Evolutionary conservation across 2,888 invertebrate species (phyloP).

Genomic region (Orchesella flavescens): DNA sequence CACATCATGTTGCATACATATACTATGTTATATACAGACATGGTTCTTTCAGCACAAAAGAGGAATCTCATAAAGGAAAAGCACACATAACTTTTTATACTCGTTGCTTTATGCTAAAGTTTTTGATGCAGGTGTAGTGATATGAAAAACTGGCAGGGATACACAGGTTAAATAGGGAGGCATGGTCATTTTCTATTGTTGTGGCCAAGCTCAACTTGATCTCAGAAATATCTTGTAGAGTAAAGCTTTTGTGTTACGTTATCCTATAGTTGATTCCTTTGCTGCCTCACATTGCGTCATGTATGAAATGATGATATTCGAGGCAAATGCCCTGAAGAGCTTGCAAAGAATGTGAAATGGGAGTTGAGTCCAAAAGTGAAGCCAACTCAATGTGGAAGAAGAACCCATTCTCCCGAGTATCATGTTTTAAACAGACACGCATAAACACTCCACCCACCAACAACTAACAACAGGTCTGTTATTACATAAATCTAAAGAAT

Average conservation of each 20-base stretch:
- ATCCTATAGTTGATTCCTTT: no score
- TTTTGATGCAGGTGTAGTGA: not conserved
- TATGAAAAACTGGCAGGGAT: no score
- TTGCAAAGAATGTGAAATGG: constrained; percentile 1
- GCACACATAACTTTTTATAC: not conserved
- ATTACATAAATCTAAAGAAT: not conserved
- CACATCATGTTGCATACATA: no score
- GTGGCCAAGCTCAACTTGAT: no score
- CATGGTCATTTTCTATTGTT: no score
- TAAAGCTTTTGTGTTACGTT: no score
- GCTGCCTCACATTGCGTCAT: not conserved
- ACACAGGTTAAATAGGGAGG: no score
- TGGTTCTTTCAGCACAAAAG: not conserved
- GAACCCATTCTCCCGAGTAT: not conserved
- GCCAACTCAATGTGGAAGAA: constrained; percentile 1
- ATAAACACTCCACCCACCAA: constrained; percentile 47
- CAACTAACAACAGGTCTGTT: constrained; percentile 18
- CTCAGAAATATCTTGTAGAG: no score
- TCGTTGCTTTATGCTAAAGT: not conserved
- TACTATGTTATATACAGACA: no score
- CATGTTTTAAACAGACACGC: not conserved
- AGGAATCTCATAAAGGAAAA: not conserved
- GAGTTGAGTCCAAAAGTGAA: constrained; percentile 4
- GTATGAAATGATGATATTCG: not conserved
- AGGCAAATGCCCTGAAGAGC: constrained; percentile 46